These are phyloP conservation scores for Apamea epomidion DNA, from an alignment of 2,888 invertebrate genomes.

Conservation along the genomic window DNA sequence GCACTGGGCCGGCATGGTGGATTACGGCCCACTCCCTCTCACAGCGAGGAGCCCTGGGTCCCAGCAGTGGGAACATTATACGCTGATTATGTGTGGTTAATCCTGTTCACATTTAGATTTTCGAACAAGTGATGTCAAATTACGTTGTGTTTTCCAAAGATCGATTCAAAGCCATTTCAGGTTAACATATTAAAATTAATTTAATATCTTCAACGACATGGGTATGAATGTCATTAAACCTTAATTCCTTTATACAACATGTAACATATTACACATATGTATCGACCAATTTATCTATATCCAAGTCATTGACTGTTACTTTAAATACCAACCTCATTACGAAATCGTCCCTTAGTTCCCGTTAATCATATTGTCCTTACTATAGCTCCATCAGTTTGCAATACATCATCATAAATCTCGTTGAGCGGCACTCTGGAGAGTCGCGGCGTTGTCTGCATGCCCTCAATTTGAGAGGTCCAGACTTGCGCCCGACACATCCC, in stretches of 20 bases:
- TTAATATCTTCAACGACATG: not conserved
- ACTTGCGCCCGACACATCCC: constrained; percentile 69
- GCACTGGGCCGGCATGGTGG: not conserved
- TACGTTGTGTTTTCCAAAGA: not conserved
- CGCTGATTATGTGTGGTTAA: not conserved
- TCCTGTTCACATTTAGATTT: not conserved
- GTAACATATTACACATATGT: not conserved
- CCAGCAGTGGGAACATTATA: not conserved
- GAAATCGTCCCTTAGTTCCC: constrained; percentile 59
- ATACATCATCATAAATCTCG: constrained; percentile 86
- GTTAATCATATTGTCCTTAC: constrained; percentile 72
- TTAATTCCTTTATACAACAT: not conserved
- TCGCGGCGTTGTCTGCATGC: constrained; percentile 68
- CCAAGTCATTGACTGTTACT: not conserved
- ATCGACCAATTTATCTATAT: not conserved
- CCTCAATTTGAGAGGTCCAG: constrained; percentile 74
- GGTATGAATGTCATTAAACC: not conserved
- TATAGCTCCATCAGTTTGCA: constrained; percentile 75
- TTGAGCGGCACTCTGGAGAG: constrained; percentile 75
- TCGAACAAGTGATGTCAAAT: not conserved
- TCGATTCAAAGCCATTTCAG: not conserved
- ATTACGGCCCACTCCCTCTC: not conserved
- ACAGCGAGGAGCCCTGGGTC: not conserved
- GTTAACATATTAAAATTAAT: not conserved
- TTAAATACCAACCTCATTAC: constrained; percentile 9